Percentiles rank a stretch among this genome's conserved stretches.
Conservation (phyloP, 2,797 vertebrate genomes). For the Allobates femoralis region DNA sequence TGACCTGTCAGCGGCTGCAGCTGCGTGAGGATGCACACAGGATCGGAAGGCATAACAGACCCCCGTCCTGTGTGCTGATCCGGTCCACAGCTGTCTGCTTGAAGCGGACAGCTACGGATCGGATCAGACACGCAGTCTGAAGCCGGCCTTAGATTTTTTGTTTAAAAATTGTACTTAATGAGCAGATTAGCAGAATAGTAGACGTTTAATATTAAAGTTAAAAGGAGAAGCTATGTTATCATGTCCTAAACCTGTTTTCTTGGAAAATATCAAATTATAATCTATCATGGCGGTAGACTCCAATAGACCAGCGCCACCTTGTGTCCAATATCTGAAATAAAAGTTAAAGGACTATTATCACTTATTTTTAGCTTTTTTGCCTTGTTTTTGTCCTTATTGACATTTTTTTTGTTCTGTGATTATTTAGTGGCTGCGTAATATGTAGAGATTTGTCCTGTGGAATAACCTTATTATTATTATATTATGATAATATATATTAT, state of each 20-base stretch:
- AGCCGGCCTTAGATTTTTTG: neutral
- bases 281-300: neutral
- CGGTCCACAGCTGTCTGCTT: no score
- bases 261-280: neutral
- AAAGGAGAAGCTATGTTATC: neutral
- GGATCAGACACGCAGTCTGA: no score
- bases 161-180: neutral
- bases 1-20: no score
- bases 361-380: neutral
- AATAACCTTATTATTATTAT: no score
- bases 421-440: neutral
- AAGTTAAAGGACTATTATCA: no score
- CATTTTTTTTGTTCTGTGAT: neutral
- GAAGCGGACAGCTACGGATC: no score
- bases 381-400: neutral
- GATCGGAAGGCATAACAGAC: no score
- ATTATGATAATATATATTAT: no score
- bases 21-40: no score
- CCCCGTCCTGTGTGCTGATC: no score
- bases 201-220: neutral
- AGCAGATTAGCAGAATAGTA: neutral
- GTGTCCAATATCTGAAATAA: slow-evolving; percentile 1
- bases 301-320: slow-evolving; percentile 6
- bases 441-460: no score
- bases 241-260: neutral